Base-by-base conservation (phyloP, 2,888 invertebrate genomes). In the Chalcosyrphus nemorum region DNA sequence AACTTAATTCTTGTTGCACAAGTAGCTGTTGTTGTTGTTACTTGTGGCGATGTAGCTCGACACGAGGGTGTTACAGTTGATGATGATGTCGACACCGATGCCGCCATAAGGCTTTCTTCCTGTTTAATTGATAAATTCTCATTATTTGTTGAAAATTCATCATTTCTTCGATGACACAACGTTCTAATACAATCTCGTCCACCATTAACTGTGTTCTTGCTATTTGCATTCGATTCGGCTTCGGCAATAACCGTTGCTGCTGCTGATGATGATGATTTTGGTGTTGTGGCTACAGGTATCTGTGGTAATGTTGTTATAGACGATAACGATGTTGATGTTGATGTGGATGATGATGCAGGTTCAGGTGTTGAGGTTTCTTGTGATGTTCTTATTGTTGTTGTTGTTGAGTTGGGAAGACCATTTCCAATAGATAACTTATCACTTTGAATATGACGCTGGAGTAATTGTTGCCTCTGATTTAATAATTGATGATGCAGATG, bases 351-450 rank as follows among this genome's bases (percentile, higher is more conserved):
- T 15, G 71, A 29, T 71, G 57, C 43, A 21, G 52, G 27, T 2
- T 61, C 68, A 45, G n/a, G n/a, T n/a, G 52, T 41, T 59, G 71
- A 50, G 32, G 9, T 57, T 66, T 68, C 35, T 27, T 80, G 38
- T 38, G 32, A 35, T 63, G 35, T n/a, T 65, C 21, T 17, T 50
- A 45, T 7, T 63, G 66, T 7, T 61, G 29, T 7, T 45, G 56
- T 27, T 66, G 43, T 29, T 50, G 29, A 6, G 59, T 32, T 21
- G 13, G 59, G 66, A 59, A 76, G 59, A 43, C 61, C 72, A 72
- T 80, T 81, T 63, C 54, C 71, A 76, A 71, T 71, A 17, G 38
- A 32, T 24, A 71, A 41, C n/a, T 68, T 61, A 70, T 80, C 74
- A 9, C 43, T 74, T 43, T 74, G 15, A 35, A 38, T 21, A 68